Evolutionary conservation across 1,140 invertebrate species (phyloP).

Genomic region (Cheumatopsyche charites): DNA sequence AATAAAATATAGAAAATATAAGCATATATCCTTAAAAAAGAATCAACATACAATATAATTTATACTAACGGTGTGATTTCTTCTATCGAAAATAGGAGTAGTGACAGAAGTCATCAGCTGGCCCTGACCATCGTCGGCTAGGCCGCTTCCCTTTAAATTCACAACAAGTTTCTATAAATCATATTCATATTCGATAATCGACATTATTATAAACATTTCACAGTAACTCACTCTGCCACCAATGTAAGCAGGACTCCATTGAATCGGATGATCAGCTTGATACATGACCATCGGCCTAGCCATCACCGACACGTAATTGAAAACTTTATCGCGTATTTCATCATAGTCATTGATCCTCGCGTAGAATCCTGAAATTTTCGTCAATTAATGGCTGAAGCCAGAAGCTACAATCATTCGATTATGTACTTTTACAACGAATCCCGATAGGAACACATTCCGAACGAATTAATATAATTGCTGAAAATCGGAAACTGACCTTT

Average conservation of each 20-base stretch:
- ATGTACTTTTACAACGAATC: too few relatives aligned
- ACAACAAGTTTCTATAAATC: neutral
- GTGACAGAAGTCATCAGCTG: conserved; percentile 90
- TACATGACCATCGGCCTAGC: conserved; percentile 91
- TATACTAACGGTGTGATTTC: conserved; percentile 82
- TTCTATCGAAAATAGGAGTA: conserved; percentile 89
- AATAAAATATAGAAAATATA: neutral
- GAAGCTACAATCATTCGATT: neutral
- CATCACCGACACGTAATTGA: conserved; percentile 90
- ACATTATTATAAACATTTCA: neutral
- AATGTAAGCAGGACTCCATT: conserved; percentile 90
- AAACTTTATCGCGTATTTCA: conserved; percentile 86
- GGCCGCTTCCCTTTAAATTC: conserved; percentile 66
- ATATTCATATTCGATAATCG: neutral
- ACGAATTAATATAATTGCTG: neutral
- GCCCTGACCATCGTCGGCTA: conserved; percentile 71
- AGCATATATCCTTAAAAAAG: neutral
- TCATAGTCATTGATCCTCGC: conserved; percentile 82
- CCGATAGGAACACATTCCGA: neutral
- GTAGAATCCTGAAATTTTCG: conserved; percentile 75
- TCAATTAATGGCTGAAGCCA: neutral
- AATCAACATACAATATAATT: neutral
- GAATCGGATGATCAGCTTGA: conserved; percentile 84
- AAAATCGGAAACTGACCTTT: too few relatives aligned
- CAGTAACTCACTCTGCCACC: conserved; percentile 81